A percentile compares a stretch with the other conserved stretches of the same genome.
phyloP scores from a whole-genome alignment of 1,140 invertebrate species.

The Zaprionus davidi region DNA sequence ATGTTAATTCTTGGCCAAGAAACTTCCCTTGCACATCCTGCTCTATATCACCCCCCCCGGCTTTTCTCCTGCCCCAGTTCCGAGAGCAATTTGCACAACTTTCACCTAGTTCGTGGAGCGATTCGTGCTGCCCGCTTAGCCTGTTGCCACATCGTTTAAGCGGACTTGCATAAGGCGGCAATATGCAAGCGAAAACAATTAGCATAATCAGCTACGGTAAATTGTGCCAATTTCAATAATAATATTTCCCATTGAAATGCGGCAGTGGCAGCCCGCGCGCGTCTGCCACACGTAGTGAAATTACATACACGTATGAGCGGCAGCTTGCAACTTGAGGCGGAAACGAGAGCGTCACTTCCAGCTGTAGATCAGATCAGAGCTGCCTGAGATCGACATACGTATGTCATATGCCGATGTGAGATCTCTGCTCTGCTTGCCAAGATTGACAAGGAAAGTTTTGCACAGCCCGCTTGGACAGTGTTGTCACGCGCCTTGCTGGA shows the following conservation, averaged over 20 bases:
- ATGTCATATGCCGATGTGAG: too few relatives aligned
- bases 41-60: not conserved
- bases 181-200: conserved; percentile 65
- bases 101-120: conserved; percentile 33
- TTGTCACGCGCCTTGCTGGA: conserved; percentile 30
- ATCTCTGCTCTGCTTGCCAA: not conserved
- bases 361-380: not conserved
- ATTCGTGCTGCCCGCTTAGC: conserved; percentile 24
- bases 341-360: conserved; percentile 30
- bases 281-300: conserved; percentile 24
- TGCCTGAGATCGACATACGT: not conserved
- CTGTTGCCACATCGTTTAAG: conserved; percentile 38
- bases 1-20: too few relatives aligned
- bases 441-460: conserved; percentile 48
- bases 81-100: conserved; percentile 13
- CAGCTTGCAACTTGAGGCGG: conserved; percentile 29
- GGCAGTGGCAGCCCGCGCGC: conserved; percentile 19
- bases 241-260: conserved; percentile 46
- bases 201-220: conserved; percentile 74
- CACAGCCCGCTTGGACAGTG: conserved; percentile 32
- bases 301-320: conserved; percentile 49
- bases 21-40: not conserved
- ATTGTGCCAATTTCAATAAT: conserved; percentile 71
- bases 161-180: conserved; percentile 59
- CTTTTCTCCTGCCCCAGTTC: conserved; percentile 6